Evolutionary conservation across 2,113 vertebrate species (phyloP), one percentile per base, ranked within the genome.

Genomic region (Danionella cerebrum): DNA sequence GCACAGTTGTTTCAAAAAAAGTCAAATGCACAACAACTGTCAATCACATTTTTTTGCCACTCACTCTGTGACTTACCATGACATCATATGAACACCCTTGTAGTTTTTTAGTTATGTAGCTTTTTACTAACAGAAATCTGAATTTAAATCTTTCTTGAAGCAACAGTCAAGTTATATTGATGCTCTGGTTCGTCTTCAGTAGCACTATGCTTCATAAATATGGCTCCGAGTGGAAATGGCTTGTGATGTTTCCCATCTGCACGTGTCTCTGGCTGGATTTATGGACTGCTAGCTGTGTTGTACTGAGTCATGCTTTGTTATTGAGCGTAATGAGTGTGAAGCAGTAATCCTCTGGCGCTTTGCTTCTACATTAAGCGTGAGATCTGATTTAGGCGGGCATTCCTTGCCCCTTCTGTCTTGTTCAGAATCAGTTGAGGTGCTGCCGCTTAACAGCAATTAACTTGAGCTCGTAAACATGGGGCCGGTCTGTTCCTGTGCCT

Each of bases 391-490:
- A 77, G 77, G 81, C 81, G 73, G 76, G 69, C 66, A 55, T 75
- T 51, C 52, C 66, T 52, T 22, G n/a, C 22, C 57, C 52, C 66
- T 59, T 22, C 21, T 24, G 18, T 45, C 25, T 55, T 38, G 18
- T 51, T 47, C 41, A 55, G 50, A 64, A 73, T 69, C 65, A 73
- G 57, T 35, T 69, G 67, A 80, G 84, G 78, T 84, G 77, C 79
- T 79, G 73, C 81, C 25, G 51, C 83, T 84, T 84, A 85, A 83
- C 80, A 78, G 79, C 81, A 85, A 86, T 87, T 84, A 87, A 76
- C 74, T 12, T 76, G 75, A 74, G 81, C 82, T 84, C 79, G 80
- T 87, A 83, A 87, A 86, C 81, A 73, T 45, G 52, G 50, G 29
- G 22, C 77, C 67, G 71, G 72, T 63, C 79, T 80, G 83, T 84